Evolutionary conservation across 2,113 vertebrate genomes (phyloP).

Genomic region (Gopherus evgoodei): DNA sequence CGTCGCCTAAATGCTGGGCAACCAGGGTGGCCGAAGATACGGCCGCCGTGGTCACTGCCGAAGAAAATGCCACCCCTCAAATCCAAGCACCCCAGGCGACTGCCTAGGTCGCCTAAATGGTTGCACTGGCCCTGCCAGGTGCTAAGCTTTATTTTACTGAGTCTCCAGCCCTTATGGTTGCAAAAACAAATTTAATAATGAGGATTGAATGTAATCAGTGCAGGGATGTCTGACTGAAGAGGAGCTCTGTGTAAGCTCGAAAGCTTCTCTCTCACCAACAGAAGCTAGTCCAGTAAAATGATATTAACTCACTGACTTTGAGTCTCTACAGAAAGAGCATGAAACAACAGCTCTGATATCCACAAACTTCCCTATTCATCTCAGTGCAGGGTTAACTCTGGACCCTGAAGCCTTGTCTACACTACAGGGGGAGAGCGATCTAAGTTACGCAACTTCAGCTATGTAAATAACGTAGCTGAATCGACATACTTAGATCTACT

Average conservation of each 20-base stretch:
- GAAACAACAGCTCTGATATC: background rate
- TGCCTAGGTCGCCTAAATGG: no score
- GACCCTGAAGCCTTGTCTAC: background rate
- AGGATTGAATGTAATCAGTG: background rate
- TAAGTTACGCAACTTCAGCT: no score
- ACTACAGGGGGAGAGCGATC: no score
- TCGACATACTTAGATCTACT: no score
- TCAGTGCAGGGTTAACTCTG: fast-evolving
- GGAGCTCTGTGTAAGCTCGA: background rate
- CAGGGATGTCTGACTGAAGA: fast-evolving
- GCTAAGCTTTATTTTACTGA: background rate
- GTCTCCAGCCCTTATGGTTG: background rate
- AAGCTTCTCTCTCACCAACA: background rate
- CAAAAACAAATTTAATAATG: fast-evolving
- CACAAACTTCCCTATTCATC: background rate
- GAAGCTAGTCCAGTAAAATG: background rate
- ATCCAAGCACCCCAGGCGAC: no score
- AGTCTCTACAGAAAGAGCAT: background rate
- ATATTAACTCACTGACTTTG: background rate
- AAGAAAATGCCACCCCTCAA: no score
- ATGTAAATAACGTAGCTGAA: no score
- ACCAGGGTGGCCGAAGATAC: no score
- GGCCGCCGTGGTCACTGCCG: no score
- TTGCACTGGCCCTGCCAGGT: background rate
- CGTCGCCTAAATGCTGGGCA: no score